phyloP scores from a whole-genome alignment of 2,888 invertebrate species.

The Sphinx pinastri region DNA sequence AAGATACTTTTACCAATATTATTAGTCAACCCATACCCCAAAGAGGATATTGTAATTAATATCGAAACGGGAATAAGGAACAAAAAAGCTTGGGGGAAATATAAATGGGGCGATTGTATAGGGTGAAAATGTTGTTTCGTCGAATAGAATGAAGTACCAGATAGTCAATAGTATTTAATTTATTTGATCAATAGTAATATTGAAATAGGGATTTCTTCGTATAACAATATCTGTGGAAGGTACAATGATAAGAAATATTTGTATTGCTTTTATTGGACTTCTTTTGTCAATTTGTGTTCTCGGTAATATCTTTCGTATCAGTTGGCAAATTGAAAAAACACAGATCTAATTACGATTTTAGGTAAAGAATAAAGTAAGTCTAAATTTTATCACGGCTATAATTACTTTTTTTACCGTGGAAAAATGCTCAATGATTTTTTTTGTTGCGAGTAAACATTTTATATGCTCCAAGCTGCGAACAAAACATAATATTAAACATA shows the following conservation, averaged over 20 bases:
- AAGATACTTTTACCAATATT: constrained; percentile 15
- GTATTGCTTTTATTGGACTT: too few species aligned
- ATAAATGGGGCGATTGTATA: constrained; percentile 2
- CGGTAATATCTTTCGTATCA: neutral
- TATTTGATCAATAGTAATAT: constrained; percentile 18
- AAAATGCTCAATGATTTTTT: too few species aligned
- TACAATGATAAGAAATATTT: neutral
- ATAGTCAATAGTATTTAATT: neutral
- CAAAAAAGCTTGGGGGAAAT: constrained; percentile 24
- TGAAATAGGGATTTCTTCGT: neutral
- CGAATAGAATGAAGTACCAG: constrained; percentile 16
- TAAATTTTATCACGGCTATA: too few species aligned
- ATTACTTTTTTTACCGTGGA: too few species aligned
- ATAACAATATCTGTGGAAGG: neutral
- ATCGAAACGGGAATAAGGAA: constrained; percentile 23
- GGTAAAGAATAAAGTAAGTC: too few species aligned
- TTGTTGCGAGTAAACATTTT: too few species aligned
- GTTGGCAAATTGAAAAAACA: neutral
- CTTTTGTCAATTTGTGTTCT: neutral
- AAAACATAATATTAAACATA: too few species aligned
- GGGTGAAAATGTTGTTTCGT: constrained; percentile 15
- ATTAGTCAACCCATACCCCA: constrained; percentile 14
- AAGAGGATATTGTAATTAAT: constrained; percentile 25
- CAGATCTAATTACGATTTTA: too few species aligned
- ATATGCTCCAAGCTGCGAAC: too few species aligned